Percentiles rank a stretch among this genome's conserved stretches.
These are phyloP conservation scores for Halichondria panicea DNA, from an alignment of 37 sponge, comb jelly and placozoan genomes.

Conservation along the genomic window DNA sequence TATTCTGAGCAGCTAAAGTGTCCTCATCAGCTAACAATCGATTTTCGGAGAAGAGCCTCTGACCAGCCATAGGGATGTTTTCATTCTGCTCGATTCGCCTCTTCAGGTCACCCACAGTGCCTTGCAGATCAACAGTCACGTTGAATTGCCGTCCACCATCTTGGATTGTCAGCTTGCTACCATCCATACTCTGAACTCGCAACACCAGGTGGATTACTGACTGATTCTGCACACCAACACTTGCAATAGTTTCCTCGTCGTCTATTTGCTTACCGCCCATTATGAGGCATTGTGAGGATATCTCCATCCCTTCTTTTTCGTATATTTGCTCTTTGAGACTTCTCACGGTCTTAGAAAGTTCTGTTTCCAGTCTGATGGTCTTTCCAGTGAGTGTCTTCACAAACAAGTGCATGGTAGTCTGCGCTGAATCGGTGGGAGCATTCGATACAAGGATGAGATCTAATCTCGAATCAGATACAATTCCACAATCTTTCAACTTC, in stretches of 20 bases:
- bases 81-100: conserved; percentile 69
- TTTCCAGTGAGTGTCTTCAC: conserved; percentile 59
- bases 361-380: conserved; percentile 16
- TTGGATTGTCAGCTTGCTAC: not conserved
- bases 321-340: conserved; percentile 29
- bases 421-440: not conserved
- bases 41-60: conserved; percentile 49
- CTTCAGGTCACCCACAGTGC: conserved; percentile 22
- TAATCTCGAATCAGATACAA: conserved; percentile 2
- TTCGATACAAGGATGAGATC: conserved; percentile 7
- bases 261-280: conserved; percentile 29
- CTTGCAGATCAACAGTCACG: no score
- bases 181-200: conserved; percentile 30
- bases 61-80: conserved; percentile 50
- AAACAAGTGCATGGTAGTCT: conserved; percentile 30
- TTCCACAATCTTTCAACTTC: conserved; percentile 10
- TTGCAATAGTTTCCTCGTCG: not conserved
- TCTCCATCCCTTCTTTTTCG: conserved; percentile 34
- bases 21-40: no score
- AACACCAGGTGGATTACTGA: conserved; percentile 47
- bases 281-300: conserved; percentile 44
- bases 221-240: conserved; percentile 42
- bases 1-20: no score
- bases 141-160: no score
- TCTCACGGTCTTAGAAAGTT: conserved; percentile 13